phyloP scores from a whole-genome alignment of 1,140 invertebrate genomes.

The Heliconius melpomene region DNA sequence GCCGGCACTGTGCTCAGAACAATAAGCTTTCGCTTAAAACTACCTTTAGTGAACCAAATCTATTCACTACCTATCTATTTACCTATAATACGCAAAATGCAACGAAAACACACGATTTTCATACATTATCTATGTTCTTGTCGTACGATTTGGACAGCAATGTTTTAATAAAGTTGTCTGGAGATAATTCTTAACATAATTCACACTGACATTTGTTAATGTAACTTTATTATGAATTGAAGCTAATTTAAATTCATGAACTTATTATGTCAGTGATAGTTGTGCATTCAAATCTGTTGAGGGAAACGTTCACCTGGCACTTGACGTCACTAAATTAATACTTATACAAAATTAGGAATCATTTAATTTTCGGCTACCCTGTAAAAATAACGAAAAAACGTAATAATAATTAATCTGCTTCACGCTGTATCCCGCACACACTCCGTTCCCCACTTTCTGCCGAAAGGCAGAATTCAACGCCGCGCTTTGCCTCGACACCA shows the following conservation, averaged over 20 bases:
- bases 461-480: too few relatives aligned
- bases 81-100: slow-evolving; percentile 34
- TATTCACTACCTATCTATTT: slow-evolving; percentile 30
- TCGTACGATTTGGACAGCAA: slow-evolving; percentile 9
- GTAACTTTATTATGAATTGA: neutral
- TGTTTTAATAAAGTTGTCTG: neutral
- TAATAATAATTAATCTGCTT: too few relatives aligned
- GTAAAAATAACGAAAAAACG: too few relatives aligned
- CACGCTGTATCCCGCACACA: too few relatives aligned
- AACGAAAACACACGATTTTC: slow-evolving; percentile 31
- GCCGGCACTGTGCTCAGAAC: slow-evolving; percentile 46
- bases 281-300: neutral
- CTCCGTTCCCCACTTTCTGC: too few relatives aligned
- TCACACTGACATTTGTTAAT: slow-evolving; percentile 15
- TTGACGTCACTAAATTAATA: too few relatives aligned
- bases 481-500: too few relatives aligned
- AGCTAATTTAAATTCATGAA: neutral
- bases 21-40: slow-evolving; percentile 43
- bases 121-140: slow-evolving; percentile 24
- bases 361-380: too few relatives aligned
- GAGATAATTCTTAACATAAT: neutral
- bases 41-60: slow-evolving; percentile 32
- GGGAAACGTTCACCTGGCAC: neutral
- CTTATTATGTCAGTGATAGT: neutral
- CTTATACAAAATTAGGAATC: too few relatives aligned